Percentiles rank a stretch among this genome's conserved stretches.
Evolutionary conservation across 2,888 invertebrate genomes (phyloP).

Genomic region (Parnassius smintheus): DNA sequence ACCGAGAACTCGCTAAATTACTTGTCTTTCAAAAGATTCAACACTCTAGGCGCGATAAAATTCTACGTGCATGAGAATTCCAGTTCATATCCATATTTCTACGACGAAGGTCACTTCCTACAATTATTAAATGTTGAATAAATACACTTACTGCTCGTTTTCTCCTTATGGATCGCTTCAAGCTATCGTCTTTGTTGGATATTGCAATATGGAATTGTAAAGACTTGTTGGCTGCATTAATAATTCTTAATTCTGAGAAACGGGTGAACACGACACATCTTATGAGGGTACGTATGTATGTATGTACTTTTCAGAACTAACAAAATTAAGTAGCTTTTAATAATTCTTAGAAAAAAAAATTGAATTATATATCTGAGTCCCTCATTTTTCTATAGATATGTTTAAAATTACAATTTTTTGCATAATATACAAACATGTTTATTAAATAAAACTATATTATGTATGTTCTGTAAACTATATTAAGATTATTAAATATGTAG

Average conservation of each 20-base stretch:
- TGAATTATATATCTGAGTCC: no score
- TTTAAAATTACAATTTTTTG: no score
- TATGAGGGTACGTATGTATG: no score
- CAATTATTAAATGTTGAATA: slow-evolving; percentile 18
- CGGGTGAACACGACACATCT: neutral
- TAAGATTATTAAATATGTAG: no score
- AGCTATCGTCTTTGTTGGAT: slow-evolving; percentile 16
- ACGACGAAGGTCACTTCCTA: slow-evolving; percentile 13
- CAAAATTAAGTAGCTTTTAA: no score
- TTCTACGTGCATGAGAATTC: slow-evolving; percentile 21
- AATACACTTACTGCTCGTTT: slow-evolving; percentile 17
- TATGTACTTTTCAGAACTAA: no score
- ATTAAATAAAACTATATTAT: no score
- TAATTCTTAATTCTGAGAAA: neutral
- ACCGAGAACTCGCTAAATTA: slow-evolving; percentile 18
- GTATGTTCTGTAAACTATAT: no score
- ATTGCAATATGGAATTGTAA: slow-evolving; percentile 11
- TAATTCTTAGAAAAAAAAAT: no score
- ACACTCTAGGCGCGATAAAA: slow-evolving; percentile 23
- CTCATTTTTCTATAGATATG: no score
- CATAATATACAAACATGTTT: no score
- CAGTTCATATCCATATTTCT: slow-evolving; percentile 16
- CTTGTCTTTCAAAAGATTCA: slow-evolving; percentile 20
- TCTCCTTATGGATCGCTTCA: slow-evolving; percentile 17
- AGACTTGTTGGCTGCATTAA: slow-evolving; percentile 4